A percentile compares a stretch with the other conserved stretches of the same genome.
These are phyloP conservation scores for Eulacestoma nigropectus DNA, from an alignment of 2,113 vertebrate genomes.

Conservation along the genomic window DNA sequence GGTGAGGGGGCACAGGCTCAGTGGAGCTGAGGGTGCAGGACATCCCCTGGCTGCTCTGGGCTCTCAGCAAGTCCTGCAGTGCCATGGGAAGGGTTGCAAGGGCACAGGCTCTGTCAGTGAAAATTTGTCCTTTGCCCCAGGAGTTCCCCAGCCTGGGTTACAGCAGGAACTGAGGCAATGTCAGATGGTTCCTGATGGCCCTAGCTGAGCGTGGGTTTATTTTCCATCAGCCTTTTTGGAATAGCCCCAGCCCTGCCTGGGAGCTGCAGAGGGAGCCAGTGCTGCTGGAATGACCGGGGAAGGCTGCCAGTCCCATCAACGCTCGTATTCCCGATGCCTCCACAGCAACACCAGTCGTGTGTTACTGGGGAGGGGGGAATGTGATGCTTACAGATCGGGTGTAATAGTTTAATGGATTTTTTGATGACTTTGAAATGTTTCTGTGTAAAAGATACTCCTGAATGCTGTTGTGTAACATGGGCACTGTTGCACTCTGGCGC, in stretches of 20 bases:
- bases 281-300: background rate
- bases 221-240: background rate
- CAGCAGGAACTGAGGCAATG: background rate
- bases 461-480: accelerated
- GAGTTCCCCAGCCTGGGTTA: background rate
- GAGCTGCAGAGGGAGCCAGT: constrained; percentile 62
- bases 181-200: background rate
- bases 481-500: accelerated
- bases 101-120: background rate
- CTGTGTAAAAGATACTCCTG: background rate
- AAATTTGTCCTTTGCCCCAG: background rate
- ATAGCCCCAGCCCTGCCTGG: background rate
- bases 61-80: accelerated
- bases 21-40: background rate
- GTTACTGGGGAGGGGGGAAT: background rate
- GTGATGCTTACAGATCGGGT: too few species aligned
- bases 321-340: accelerated
- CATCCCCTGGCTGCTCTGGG: accelerated
- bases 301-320: accelerated
- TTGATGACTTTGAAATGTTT: background rate
- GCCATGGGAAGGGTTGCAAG: background rate
- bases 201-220: accelerated
- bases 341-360: accelerated
- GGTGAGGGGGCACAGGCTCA: background rate
- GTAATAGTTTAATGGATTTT: background rate